Percentiles rank a stretch among this genome's conserved stretches.
These are phyloP conservation scores for Pristionchus fissidentatus DNA, from an alignment of 2,888 invertebrate species.

Conservation along the genomic window DNA sequence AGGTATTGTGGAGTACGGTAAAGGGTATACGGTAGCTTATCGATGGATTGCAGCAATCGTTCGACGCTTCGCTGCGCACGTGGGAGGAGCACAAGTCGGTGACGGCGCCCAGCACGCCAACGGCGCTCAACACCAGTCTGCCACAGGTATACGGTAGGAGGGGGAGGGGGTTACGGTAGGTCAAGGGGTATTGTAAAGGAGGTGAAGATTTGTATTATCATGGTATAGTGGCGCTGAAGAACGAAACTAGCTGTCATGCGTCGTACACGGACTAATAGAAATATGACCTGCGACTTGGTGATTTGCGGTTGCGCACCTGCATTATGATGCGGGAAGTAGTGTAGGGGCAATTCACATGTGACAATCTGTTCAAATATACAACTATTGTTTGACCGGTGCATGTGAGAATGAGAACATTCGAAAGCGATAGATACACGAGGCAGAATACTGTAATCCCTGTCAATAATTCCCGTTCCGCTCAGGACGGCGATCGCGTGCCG, in stretches of 20 bases:
- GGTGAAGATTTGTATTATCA: too few species aligned
- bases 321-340: too few species aligned
- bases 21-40: neutral
- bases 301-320: too few species aligned
- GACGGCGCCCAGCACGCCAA: constrained; percentile 50
- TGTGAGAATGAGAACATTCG: too few species aligned
- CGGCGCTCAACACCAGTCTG: constrained; percentile 43
- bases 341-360: too few species aligned
- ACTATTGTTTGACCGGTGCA: too few species aligned
- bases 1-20: neutral
- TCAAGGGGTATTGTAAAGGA: too few species aligned
- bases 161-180: neutral
- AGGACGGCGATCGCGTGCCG: constrained; percentile 46
- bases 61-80: constrained; percentile 89
- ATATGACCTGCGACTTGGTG: too few species aligned
- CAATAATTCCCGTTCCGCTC: neutral
- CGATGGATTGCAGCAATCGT: constrained; percentile 78
- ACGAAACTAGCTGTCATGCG: too few species aligned
- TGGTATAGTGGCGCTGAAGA: too few species aligned
- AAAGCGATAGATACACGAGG: neutral
- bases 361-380: too few species aligned
- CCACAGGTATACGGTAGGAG: constrained; percentile 25
- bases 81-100: constrained; percentile 87
- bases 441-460: neutral
- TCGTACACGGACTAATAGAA: too few species aligned